Conservation (phyloP, 2,888 invertebrate genomes). For the Petrophora chlorosata region DNA sequence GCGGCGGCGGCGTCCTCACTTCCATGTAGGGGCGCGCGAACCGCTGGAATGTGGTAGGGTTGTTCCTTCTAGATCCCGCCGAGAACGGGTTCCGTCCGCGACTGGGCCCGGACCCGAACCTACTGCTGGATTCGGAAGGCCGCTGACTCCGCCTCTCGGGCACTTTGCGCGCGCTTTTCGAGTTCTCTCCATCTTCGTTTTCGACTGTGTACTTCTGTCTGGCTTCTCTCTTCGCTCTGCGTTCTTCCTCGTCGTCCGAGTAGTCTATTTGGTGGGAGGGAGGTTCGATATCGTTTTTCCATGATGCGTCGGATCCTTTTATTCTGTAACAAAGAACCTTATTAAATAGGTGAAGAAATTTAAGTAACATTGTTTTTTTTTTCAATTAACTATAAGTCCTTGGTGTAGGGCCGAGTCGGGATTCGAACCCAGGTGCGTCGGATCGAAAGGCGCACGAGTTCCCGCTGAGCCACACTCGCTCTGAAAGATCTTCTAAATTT, state of each 20-base stretch:
- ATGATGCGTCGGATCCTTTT: conserved; percentile 95
- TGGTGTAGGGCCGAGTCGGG: too few species aligned
- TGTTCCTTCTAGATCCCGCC: conserved; percentile 54
- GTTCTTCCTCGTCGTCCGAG: conserved; percentile 95
- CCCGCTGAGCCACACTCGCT: too few species aligned
- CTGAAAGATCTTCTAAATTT: too few species aligned
- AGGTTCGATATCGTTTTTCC: conserved; percentile 93
- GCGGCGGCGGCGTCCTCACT: conserved; percentile 55
- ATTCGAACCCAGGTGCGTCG: too few species aligned
- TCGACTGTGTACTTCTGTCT: conserved; percentile 38
- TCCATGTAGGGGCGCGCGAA: conserved; percentile 51
- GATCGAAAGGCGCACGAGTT: too few species aligned
- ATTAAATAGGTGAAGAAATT: too few species aligned
- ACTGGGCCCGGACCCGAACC: conserved; percentile 69
- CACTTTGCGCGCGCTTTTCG: conserved; percentile 52
- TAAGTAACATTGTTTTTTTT: background rate
- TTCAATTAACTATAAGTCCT: too few species aligned
- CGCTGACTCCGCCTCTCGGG: conserved; percentile 67
- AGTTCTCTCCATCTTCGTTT: conserved; percentile 59
- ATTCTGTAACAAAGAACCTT: conserved; percentile 76
- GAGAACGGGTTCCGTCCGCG: conserved; percentile 65
- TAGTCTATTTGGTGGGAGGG: conserved; percentile 89
- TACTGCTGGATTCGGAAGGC: conserved; percentile 71
- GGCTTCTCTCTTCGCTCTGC: conserved; percentile 67
- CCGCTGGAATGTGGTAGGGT: conserved; percentile 51